A percentile compares a stretch with the other conserved stretches of the same genome.
Conservation (phyloP, 2,113 vertebrate species). For the Illadopsis cleaveri region DNA sequence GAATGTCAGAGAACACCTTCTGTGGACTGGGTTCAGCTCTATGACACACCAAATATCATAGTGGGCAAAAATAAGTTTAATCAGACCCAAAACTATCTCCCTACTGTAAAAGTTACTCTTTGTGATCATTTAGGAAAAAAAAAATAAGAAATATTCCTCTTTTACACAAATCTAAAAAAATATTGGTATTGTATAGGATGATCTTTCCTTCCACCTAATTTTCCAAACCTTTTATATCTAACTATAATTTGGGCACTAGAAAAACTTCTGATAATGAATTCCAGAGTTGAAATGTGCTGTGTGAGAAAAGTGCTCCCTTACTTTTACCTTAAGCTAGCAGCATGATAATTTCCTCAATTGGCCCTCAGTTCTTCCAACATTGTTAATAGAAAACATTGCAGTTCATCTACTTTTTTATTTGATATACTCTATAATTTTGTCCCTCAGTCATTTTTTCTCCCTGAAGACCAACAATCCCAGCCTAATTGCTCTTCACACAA, state of each 20-base stretch:
- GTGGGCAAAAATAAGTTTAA: neutral
- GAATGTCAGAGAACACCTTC: neutral
- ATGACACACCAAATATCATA: neutral
- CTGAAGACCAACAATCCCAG: neutral
- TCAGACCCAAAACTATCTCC: neutral
- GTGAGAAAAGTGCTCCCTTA: neutral
- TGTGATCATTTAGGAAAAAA: neutral
- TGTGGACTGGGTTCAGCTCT: neutral
- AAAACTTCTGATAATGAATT: neutral
- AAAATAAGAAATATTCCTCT: neutral
- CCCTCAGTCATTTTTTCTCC: neutral
- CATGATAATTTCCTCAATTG: neutral
- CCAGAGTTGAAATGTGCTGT: neutral
- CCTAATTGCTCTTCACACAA: conserved; percentile 16
- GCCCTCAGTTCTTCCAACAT: neutral
- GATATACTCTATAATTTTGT: neutral
- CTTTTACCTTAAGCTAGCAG: neutral
- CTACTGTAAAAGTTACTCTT: neutral
- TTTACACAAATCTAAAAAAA: neutral
- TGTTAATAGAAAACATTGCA: neutral
- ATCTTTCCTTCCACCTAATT: neutral
- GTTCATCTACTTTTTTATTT: conserved; percentile 7
- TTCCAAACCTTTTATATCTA: neutral
- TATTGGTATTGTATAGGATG: neutral
- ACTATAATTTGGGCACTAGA: neutral